Evolutionary conservation across 2,797 vertebrate genomes (phyloP).

Genomic region (Urosaurus nigricauda): DNA sequence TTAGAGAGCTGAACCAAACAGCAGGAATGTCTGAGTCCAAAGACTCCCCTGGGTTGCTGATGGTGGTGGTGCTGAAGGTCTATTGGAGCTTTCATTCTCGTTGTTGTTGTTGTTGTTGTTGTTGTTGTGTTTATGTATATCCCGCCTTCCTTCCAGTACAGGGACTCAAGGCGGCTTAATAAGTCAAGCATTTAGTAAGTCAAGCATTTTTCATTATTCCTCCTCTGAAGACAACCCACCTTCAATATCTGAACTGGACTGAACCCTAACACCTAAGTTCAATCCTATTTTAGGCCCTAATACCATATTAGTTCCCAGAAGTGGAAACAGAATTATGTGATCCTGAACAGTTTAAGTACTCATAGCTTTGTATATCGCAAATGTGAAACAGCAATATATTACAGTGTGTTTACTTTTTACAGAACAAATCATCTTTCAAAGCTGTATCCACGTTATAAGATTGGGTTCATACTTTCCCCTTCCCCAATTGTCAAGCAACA

Average conservation of each 20-base stretch:
- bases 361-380: background rate
- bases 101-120: too few relatives aligned
- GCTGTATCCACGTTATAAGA: conserved; percentile 4
- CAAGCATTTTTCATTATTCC: too few relatives aligned
- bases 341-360: background rate
- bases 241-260: background rate
- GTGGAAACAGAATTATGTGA: background rate
- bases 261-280: background rate
- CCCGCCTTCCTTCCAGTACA: too few relatives aligned
- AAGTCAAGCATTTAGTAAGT: too few relatives aligned
- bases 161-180: too few relatives aligned
- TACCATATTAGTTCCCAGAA: background rate
- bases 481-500: background rate
- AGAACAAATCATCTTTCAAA: background rate
- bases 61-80: background rate
- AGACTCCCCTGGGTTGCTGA: background rate
- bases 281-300: background rate
- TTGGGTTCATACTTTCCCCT: background rate
- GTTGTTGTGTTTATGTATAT: too few relatives aligned
- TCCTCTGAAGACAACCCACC: background rate
- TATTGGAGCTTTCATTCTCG: background rate
- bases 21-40: background rate
- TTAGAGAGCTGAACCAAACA: too few relatives aligned
- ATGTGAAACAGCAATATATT: background rate
- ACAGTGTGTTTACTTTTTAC: background rate